Evolutionary conservation across 2,797 vertebrate species (phyloP).

Genomic region (Sylvia borin): DNA sequence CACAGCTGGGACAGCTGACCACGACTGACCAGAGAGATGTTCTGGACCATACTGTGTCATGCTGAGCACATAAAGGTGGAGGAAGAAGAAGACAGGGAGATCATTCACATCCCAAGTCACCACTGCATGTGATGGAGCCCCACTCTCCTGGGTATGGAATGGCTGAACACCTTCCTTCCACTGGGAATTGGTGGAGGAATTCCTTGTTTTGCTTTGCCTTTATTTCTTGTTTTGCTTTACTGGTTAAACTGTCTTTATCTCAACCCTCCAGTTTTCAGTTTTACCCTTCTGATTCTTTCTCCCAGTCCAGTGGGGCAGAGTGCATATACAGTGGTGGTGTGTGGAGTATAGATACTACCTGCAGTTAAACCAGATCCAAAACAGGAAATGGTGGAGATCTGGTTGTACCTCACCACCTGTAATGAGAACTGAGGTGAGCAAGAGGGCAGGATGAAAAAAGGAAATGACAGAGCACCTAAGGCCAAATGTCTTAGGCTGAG

Average conservation of each 20-base stretch:
- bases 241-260: background rate
- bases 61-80: background rate
- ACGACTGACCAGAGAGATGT: background rate
- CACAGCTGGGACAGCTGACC: background rate
- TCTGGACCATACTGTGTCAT: background rate
- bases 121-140: background rate
- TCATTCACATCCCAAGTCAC: background rate
- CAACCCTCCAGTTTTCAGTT: background rate
- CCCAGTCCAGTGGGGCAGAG: background rate
- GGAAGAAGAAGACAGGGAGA: background rate
- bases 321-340: background rate
- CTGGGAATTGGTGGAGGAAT: background rate
- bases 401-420: background rate
- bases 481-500: background rate
- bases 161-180: background rate
- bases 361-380: background rate
- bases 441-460: background rate
- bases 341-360: background rate
- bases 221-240: background rate
- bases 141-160: too few species aligned
- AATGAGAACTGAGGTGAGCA: accelerated
- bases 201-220: background rate
- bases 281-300: background rate
- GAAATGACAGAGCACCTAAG: background rate
- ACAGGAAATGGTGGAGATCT: background rate